These are phyloP conservation scores for Salvelinus namaycush DNA, from an alignment of 2,113 vertebrate species.

Conservation along the genomic window DNA sequence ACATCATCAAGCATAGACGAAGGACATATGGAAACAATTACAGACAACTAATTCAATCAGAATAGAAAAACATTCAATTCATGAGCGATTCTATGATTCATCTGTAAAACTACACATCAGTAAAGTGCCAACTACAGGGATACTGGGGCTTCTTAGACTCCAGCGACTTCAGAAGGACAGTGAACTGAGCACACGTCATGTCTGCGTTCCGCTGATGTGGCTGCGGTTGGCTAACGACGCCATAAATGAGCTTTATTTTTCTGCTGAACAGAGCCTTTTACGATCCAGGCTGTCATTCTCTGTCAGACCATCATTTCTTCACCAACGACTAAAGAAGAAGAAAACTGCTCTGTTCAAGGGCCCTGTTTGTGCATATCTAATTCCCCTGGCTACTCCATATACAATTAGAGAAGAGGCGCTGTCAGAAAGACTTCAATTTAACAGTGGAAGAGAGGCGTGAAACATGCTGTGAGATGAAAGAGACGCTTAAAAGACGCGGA, in stretches of 20 bases:
- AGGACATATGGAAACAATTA: no score
- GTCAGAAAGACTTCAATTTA: slow-evolving; percentile 40
- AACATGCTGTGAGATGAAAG: slow-evolving; percentile 10
- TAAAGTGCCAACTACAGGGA: no score
- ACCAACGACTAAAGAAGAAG: not conserved
- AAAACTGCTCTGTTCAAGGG: slow-evolving; percentile 35
- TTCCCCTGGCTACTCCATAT: slow-evolving; percentile 30
- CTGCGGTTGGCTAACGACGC: slow-evolving; percentile 59
- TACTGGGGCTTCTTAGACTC: no score
- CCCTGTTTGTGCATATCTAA: slow-evolving; percentile 28
- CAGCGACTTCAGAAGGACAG: slow-evolving; percentile 1
- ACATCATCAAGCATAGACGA: no score
- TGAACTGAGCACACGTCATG: slow-evolving; percentile 51
- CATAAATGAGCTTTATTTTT: slow-evolving; percentile 67
- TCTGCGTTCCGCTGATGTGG: slow-evolving; percentile 41
- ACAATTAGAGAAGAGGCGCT: slow-evolving; percentile 35
- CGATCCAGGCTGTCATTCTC: slow-evolving; percentile 15
- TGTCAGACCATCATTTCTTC: slow-evolving; percentile 27
- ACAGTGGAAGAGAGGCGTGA: slow-evolving; percentile 28
- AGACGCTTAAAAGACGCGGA: not conserved
- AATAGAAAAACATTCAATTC: no score
- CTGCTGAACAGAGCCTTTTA: slow-evolving; percentile 54
- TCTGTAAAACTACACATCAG: no score
- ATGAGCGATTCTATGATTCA: no score
- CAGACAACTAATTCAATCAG: no score